A percentile compares a stretch with the other conserved stretches of the same genome.
phyloP scores from a whole-genome alignment of 1,140 invertebrate species.

The Eumeta japonica region DNA sequence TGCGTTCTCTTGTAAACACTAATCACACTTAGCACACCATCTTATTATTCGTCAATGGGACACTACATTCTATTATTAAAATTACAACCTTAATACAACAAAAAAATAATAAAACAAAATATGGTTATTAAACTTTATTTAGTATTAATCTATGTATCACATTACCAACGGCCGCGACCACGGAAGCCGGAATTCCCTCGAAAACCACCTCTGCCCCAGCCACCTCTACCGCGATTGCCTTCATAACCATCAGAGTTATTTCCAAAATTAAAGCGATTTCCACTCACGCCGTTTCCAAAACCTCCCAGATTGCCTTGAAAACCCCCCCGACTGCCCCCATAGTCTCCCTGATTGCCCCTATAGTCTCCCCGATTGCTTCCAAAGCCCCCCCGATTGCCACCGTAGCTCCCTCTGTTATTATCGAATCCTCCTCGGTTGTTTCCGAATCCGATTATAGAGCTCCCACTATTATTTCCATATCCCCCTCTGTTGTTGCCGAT shows the following conservation, averaged over 20 bases:
- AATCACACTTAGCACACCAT: no score
- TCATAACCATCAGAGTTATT: slow-evolving; percentile 15
- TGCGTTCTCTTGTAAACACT: no score
- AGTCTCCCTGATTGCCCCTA: slow-evolving; percentile 8
- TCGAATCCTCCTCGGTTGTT: slow-evolving; percentile 17
- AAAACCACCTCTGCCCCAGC: slow-evolving; percentile 11
- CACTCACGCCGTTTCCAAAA: slow-evolving; percentile 11
- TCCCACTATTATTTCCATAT: slow-evolving; percentile 11
- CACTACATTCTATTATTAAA: no score
- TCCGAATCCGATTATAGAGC: slow-evolving; percentile 13
- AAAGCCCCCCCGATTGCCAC: slow-evolving; percentile 12
- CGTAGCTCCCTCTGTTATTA: slow-evolving; percentile 15
- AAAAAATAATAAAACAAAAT: no score
- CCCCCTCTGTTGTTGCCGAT: slow-evolving; percentile 14
- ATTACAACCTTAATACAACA: no score
- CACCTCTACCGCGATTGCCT: slow-evolving; percentile 3
- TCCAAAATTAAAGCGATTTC: slow-evolving; percentile 9
- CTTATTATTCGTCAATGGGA: no score
- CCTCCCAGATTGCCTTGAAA: slow-evolving; percentile 15
- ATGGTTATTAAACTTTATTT: no score
- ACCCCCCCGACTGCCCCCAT: slow-evolving; percentile 9
- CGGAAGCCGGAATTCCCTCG: slow-evolving; percentile 7
- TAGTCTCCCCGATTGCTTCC: slow-evolving; percentile 9
- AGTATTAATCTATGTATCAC: no score
- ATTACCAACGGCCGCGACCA: slow-evolving; percentile 5